These are phyloP conservation scores for Festucalex cinctus DNA, from an alignment of 2,113 vertebrate genomes.

Conservation along the genomic window DNA sequence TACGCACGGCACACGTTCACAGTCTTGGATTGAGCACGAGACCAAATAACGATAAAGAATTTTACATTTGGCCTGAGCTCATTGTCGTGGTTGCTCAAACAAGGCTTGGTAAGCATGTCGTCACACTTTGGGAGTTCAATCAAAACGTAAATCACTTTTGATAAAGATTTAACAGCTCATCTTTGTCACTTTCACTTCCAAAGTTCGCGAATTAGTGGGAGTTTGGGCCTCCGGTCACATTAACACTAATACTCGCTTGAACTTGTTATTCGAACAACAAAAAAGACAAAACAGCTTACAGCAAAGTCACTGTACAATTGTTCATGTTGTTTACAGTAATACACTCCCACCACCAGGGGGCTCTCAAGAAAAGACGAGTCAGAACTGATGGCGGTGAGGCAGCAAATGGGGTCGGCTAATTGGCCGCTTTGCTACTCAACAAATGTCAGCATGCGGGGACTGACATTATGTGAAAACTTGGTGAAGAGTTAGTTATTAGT, in stretches of 20 bases:
- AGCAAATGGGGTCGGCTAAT: not conserved
- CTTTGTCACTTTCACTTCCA: too few relatives aligned
- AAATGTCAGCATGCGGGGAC: not conserved
- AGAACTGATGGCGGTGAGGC: not conserved
- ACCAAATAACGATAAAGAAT: not conserved
- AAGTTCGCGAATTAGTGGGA: not conserved
- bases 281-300: not conserved
- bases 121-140: not conserved
- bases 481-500: not conserved
- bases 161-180: too few relatives aligned
- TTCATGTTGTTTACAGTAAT: not conserved
- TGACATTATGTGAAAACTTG: not conserved
- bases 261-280: not conserved
- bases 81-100: slow-evolving; percentile 17
- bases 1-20: slow-evolving; percentile 49
- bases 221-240: slow-evolving; percentile 11
- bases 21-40: slow-evolving; percentile 23
- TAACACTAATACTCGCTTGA: not conserved
- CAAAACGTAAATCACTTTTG: not conserved
- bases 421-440: not conserved
- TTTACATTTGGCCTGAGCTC: not conserved
- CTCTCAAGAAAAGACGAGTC: not conserved
- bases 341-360: not conserved
- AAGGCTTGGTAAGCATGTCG: not conserved
- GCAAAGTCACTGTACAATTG: not conserved